Base-by-base conservation (phyloP, 2,797 vertebrate genomes). In the Protonibea diacanthus region DNA sequence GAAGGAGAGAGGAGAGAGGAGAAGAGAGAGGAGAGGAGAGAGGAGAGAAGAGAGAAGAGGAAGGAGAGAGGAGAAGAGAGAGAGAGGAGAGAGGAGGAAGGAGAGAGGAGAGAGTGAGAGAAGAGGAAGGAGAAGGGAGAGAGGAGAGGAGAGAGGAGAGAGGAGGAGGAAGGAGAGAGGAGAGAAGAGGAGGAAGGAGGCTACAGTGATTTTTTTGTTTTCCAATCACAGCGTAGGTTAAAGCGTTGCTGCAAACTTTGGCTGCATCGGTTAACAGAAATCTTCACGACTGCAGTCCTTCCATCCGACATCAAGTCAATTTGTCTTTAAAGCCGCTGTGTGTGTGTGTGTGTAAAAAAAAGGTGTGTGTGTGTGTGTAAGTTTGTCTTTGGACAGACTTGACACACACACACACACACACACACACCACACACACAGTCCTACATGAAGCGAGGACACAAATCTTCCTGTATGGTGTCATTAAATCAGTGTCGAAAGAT, bases 81-180 rank as follows among this genome's bases (percentile, higher is more conserved):
- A 27, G 3, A 6, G 29, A 1, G 1, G 29, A 29, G 6, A 29
- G 29, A 6, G 1, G 25, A 3, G 3, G 25, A 3, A 3, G 3
- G 25, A 3, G 25, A 27, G 25, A 6, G 29, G 6, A 6, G 29
- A 29, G 6, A 6, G 6, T 5, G 1, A 6, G 6, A 6, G 5
- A 3, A 3, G 3, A 6, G 1, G 6, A 6, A 1, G 29, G 6
- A 6, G 1, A 0, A 5, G 5, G 6, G 1, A 6, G 6, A 1
- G 6, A 6, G 25, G 6, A 6, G 6, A 6, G 3, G 25, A 27
- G 29, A 7, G 6, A 6, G 1, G 29, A 29, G 29, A 1, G 0
- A 6, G 6, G 29, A 1, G 6, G 29, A 7, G 29, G 5, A 1
- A 6, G 6, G 6, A 29, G 29, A 6, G 1, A 1, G 29, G 29